Evolutionary conservation across 2,888 invertebrate species (phyloP).

Genomic region (Troides oblongomaculatus): DNA sequence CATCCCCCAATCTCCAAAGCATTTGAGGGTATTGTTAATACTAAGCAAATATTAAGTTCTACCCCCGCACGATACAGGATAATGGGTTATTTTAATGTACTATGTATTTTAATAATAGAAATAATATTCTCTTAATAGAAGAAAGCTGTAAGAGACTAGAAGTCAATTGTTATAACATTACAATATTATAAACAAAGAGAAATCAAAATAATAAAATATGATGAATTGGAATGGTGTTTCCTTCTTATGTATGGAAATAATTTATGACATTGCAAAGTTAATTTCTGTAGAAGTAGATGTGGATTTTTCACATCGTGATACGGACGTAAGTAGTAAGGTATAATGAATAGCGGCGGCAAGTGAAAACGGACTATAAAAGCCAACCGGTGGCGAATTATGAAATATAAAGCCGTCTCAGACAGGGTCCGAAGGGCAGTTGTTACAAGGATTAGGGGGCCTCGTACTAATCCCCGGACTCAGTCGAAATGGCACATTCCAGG

Average conservation of each 20-base stretch:
- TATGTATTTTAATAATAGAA: no score
- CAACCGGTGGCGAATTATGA: conserved; percentile 35
- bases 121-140: no score
- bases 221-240: no score
- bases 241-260: no score
- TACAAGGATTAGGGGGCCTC: conserved; percentile 36
- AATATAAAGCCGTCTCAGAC: conserved; percentile 38
- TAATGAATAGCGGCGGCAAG: conserved; percentile 16
- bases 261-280: no score
- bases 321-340: background rate
- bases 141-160: no score
- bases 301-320: background rate
- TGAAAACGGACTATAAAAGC: conserved; percentile 25
- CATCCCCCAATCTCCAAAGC: conserved; percentile 18
- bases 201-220: no score
- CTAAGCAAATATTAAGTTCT: conserved; percentile 24
- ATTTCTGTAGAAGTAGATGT: no score
- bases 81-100: conserved; percentile 19
- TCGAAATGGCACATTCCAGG: conserved; percentile 38
- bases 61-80: conserved; percentile 13
- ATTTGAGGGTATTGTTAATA: conserved; percentile 23
- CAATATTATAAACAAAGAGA: no score
- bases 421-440: conserved; percentile 29
- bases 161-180: no score
- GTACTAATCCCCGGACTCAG: conserved; percentile 38